These are phyloP conservation scores for Cryptus armator DNA, from an alignment of 2,888 invertebrate genomes.

Conservation along the genomic window DNA sequence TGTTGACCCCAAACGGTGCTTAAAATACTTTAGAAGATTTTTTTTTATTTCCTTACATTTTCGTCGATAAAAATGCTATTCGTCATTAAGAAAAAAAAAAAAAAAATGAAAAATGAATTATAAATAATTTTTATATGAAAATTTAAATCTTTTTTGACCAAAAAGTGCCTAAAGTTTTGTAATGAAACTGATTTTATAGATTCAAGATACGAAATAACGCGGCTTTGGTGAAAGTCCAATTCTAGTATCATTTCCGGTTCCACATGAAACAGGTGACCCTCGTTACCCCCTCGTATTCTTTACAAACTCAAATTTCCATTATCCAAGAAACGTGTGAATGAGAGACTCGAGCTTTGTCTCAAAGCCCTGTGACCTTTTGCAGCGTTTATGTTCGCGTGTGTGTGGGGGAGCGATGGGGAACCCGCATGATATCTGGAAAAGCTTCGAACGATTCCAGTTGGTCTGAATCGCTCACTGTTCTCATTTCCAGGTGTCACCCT, in stretches of 20 bases:
- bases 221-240: neutral
- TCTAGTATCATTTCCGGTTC: neutral
- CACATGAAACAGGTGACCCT: neutral
- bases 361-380: slow-evolving; percentile 41
- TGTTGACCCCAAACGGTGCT: neutral
- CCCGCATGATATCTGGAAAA: slow-evolving; percentile 62
- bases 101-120: too few relatives aligned
- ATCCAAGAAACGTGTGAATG: neutral
- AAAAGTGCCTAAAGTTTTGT: too few relatives aligned
- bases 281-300: neutral
- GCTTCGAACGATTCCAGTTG: slow-evolving; percentile 42
- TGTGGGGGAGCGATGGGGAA: slow-evolving; percentile 25
- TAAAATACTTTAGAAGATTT: too few relatives aligned
- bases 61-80: too few relatives aligned
- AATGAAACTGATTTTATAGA: neutral
- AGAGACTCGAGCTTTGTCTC: slow-evolving; percentile 37
- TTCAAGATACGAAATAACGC: neutral
- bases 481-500: slow-evolving; percentile 81
- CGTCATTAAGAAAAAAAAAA: too few relatives aligned
- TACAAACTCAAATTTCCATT: slow-evolving; percentile 51
- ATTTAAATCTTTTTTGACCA: too few relatives aligned
- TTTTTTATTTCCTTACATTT: too few relatives aligned
- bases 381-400: slow-evolving; percentile 17
- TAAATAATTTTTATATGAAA: too few relatives aligned
- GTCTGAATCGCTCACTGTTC: slow-evolving; percentile 63